phyloP scores from a whole-genome alignment of 2,797 vertebrate genomes.

The Atherinosoma microstoma region DNA sequence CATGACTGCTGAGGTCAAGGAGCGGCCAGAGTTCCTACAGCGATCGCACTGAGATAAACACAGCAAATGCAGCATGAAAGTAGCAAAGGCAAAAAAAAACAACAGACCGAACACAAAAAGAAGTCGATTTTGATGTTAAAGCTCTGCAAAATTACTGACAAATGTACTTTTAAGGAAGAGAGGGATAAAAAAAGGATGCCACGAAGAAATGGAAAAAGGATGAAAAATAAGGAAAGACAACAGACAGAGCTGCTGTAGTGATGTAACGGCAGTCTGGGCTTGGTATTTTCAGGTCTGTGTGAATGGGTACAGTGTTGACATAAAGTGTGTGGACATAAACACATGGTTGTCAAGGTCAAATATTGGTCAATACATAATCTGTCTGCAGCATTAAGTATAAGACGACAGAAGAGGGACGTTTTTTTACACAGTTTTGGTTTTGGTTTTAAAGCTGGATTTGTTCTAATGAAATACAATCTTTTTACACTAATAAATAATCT shows the following conservation, averaged over 20 bases:
- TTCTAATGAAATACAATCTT: not conserved
- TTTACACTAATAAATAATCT: not conserved
- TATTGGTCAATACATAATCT: slow-evolving; percentile 53
- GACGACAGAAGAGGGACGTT: not conserved
- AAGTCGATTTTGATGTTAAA: slow-evolving; percentile 9
- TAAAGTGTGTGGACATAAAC: slow-evolving; percentile 68
- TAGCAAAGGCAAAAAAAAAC: not conserved
- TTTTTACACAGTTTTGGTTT: not conserved
- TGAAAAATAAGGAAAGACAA: slow-evolving; percentile 50
- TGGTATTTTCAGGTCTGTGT: slow-evolving; percentile 73
- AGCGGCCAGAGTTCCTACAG: slow-evolving; percentile 37
- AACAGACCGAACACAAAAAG: slow-evolving; percentile 27
- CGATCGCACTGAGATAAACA: slow-evolving; percentile 3
- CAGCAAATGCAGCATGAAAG: slow-evolving; percentile 27
- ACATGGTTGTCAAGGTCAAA: slow-evolving; percentile 70
- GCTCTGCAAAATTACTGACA: slow-evolving; percentile 12
- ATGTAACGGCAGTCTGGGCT: slow-evolving; percentile 67
- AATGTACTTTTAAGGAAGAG: slow-evolving; percentile 41
- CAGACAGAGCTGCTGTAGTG: slow-evolving; percentile 48
- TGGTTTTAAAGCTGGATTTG: not conserved
- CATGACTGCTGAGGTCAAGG: slow-evolving; percentile 54
- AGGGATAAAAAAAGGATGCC: slow-evolving; percentile 31
- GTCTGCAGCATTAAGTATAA: slow-evolving; percentile 13
- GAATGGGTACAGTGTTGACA: slow-evolving; percentile 73
- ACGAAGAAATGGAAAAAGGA: slow-evolving; percentile 47